Evolutionary conservation across 37 sponge, comb jelly and placozoan species (phyloP).

Genomic region (Dysidea cf. avara): DNA sequence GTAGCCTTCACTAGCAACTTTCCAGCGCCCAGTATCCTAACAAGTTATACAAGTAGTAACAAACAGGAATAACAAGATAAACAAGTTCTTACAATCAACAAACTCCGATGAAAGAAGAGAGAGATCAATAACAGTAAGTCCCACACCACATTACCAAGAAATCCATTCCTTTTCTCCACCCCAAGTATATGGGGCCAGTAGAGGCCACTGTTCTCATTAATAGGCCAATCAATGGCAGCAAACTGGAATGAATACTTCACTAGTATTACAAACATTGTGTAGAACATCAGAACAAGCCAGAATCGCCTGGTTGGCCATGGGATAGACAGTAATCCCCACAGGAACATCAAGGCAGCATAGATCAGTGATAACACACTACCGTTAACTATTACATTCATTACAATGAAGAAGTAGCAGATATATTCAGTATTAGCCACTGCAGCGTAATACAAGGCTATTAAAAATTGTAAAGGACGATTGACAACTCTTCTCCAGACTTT

Average conservation of each 20-base stretch:
- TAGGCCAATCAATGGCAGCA: neutral
- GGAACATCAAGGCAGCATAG: constrained; percentile 52
- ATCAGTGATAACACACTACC: constrained; percentile 70
- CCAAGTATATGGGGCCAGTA: too few relatives aligned
- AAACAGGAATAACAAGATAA: too few relatives aligned
- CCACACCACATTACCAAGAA: constrained; percentile 45
- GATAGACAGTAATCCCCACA: constrained; percentile 75
- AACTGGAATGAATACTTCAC: constrained; percentile 73
- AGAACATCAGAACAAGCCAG: constrained; percentile 73
- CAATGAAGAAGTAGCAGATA: constrained; percentile 64
- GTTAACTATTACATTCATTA: constrained; percentile 58
- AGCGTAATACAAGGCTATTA: constrained; percentile 57
- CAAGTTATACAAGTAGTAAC: too few relatives aligned
- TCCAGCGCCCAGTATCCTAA: too few relatives aligned
- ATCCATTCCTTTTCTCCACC: constrained; percentile 17
- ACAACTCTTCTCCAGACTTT: neutral
- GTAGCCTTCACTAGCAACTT: constrained; percentile 7
- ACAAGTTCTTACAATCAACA: constrained; percentile 64
- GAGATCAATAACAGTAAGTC: constrained; percentile 67
- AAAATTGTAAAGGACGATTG: neutral
- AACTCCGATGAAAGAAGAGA: constrained; percentile 57
- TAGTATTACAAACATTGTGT: constrained; percentile 49
- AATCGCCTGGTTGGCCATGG: constrained; percentile 65
- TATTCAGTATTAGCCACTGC: constrained; percentile 64
- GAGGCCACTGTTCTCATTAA: too few relatives aligned